Conservation (phyloP, 2,113 vertebrate genomes). For the Tyto alba region DNA sequence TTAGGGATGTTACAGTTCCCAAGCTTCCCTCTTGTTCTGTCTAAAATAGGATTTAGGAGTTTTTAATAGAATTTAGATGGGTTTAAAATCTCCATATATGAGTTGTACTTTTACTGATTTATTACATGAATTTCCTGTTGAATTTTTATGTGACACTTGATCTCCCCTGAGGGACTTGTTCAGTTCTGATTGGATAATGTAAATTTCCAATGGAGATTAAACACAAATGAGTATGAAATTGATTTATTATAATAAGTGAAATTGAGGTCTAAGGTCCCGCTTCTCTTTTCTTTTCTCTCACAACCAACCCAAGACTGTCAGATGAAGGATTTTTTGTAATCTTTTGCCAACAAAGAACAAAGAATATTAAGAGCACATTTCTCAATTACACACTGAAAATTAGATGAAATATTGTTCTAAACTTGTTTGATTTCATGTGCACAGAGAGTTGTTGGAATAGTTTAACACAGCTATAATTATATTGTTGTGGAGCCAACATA, state of each 20-base stretch:
- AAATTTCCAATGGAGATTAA: slow-evolving; percentile 77
- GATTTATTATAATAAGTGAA: slow-evolving; percentile 75
- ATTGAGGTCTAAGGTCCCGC: slow-evolving; percentile 65
- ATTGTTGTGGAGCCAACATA: not conserved
- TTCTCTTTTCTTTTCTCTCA: slow-evolving; percentile 35
- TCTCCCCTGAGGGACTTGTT: slow-evolving; percentile 62
- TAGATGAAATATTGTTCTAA: slow-evolving; percentile 27
- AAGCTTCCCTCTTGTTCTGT: slow-evolving; percentile 62
- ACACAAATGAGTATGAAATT: slow-evolving; percentile 75
- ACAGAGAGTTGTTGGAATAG: not conserved
- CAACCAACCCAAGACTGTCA: slow-evolving; percentile 30
- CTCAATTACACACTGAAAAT: slow-evolving; percentile 19
- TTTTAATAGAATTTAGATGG: slow-evolving; percentile 76
- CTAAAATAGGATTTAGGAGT: slow-evolving; percentile 70
- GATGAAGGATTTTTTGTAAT: slow-evolving; percentile 8
- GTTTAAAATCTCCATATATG: slow-evolving; percentile 70
- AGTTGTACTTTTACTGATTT: slow-evolving; percentile 65
- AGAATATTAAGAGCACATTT: slow-evolving; percentile 50
- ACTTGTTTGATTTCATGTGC: not conserved
- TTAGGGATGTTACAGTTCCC: slow-evolving; percentile 57
- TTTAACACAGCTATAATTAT: not conserved
- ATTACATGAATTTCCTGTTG: slow-evolving; percentile 74
- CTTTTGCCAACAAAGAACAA: slow-evolving; percentile 51
- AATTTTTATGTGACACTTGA: slow-evolving; percentile 77
- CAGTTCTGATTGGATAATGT: slow-evolving; percentile 72